Conservation (phyloP, 1,140 invertebrate species). For the Conus betulinus region DNA sequence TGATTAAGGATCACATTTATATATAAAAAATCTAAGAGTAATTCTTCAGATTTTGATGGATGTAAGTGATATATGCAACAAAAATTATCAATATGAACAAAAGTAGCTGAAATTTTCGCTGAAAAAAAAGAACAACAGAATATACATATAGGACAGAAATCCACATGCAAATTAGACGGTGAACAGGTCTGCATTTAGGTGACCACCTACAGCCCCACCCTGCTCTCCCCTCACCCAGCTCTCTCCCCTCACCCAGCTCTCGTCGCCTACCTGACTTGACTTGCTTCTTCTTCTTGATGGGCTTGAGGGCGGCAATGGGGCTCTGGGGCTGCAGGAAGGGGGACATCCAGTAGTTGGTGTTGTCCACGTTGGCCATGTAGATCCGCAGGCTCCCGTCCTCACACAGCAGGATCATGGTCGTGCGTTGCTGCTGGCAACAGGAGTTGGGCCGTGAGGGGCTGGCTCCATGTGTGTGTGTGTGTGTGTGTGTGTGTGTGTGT, state of each 20-base stretch:
- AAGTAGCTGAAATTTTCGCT: too few relatives aligned
- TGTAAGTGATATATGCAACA: too few relatives aligned
- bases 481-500: conserved; percentile 4
- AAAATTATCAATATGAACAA: too few relatives aligned
- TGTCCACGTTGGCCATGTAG: conserved; percentile 79
- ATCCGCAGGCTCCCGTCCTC: conserved; percentile 97
- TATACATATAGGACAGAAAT: too few relatives aligned
- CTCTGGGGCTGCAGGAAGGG: conserved; percentile 73
- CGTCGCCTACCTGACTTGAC: conserved; percentile 66
- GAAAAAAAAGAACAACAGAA: too few relatives aligned
- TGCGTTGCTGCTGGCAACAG: conserved; percentile 81
- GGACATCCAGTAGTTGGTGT: conserved; percentile 78
- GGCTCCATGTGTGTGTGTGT: not conserved
- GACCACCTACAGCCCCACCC: too few relatives aligned
- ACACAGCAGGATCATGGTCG: conserved; percentile 94
- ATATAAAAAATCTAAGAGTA: too few relatives aligned
- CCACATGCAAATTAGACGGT: too few relatives aligned
- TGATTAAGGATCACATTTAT: too few relatives aligned
- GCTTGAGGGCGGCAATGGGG: conserved; percentile 70
- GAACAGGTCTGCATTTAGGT: too few relatives aligned
- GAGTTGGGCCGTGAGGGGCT: not conserved
- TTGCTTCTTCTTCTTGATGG: conserved; percentile 75
- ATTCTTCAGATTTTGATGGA: too few relatives aligned
- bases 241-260: not conserved
- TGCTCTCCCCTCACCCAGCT: not conserved